Evolutionary conservation across 2,888 invertebrate genomes (phyloP).

Genomic region (Adela reaumurella): DNA sequence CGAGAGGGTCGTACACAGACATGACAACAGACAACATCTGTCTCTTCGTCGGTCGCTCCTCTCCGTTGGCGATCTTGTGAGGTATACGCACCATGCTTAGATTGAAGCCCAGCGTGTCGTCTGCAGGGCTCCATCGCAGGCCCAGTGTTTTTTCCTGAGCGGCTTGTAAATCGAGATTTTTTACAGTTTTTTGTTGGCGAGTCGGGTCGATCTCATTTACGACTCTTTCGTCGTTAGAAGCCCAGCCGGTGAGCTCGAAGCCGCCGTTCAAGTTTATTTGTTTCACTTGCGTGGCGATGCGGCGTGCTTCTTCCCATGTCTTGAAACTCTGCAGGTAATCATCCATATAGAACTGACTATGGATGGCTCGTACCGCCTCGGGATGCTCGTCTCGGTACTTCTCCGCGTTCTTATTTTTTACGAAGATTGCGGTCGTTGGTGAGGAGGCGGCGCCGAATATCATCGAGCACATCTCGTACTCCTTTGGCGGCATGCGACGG

Average conservation of each 20-base stretch:
- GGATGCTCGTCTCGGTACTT: neutral
- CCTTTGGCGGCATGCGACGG: slow-evolving; percentile 1
- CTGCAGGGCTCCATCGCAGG: neutral
- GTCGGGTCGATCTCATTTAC: neutral
- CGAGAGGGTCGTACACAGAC: slow-evolving; percentile 3
- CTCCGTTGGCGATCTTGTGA: slow-evolving; percentile 4
- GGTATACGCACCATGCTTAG: slow-evolving; percentile 3
- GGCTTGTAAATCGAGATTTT: slow-evolving; percentile 1
- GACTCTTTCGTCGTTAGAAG: neutral
- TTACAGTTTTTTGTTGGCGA: neutral
- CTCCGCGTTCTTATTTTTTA: neutral
- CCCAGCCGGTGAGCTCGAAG: neutral
- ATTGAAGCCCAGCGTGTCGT: neutral
- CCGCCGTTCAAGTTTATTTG: neutral
- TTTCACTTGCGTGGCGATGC: neutral
- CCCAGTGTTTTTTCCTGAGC: neutral
- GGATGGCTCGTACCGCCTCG: neutral
- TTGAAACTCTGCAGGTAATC: neutral
- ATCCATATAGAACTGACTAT: neutral
- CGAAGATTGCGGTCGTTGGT: neutral
- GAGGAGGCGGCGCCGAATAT: neutral
- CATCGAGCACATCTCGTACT: neutral
- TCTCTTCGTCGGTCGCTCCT: slow-evolving; percentile 3
- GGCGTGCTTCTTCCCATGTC: neutral
- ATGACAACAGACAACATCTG: neutral